Percentiles rank a stretch among this genome's conserved stretches.
Evolutionary conservation across 2,797 vertebrate genomes (phyloP).

Genomic region (Schizopygopsis pylzovi): DNA sequence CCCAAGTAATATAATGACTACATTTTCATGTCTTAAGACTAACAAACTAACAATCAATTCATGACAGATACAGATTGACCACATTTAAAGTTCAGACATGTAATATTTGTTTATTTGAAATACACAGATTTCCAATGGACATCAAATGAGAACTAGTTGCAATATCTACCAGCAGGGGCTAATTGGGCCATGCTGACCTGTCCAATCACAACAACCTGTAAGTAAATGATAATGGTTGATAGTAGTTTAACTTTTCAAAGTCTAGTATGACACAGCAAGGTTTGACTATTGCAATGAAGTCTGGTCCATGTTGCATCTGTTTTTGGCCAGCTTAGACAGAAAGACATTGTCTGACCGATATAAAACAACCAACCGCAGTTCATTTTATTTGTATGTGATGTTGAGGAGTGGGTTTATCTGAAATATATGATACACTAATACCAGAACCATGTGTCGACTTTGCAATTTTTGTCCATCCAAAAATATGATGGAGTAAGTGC

Average conservation of each 20-base stretch:
- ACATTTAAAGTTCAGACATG: background rate
- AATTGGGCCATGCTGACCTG: background rate
- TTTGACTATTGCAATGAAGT: background rate
- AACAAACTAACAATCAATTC: conserved; percentile 34
- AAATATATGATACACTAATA: background rate
- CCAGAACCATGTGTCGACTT: too few species aligned
- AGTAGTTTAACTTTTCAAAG: background rate
- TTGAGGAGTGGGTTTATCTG: background rate
- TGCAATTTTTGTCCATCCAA: background rate
- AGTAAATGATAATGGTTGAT: background rate
- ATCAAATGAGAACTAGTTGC: background rate
- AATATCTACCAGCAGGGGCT: background rate
- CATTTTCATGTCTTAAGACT: conserved; percentile 43
- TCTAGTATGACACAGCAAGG: background rate
- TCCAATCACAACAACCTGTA: background rate
- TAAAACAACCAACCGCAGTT: background rate
- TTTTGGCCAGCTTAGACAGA: background rate
- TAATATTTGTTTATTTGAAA: background rate
- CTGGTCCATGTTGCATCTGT: background rate
- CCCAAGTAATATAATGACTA: conserved; percentile 40
- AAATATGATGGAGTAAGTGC: background rate
- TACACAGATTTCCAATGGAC: background rate
- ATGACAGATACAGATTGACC: conserved; percentile 6
- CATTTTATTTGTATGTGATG: background rate
- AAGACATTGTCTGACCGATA: background rate